A percentile compares a stretch with the other conserved stretches of the same genome.
Evolutionary conservation across 2,113 vertebrate genomes (phyloP).

Genomic region (Protomyctophum bolini): DNA sequence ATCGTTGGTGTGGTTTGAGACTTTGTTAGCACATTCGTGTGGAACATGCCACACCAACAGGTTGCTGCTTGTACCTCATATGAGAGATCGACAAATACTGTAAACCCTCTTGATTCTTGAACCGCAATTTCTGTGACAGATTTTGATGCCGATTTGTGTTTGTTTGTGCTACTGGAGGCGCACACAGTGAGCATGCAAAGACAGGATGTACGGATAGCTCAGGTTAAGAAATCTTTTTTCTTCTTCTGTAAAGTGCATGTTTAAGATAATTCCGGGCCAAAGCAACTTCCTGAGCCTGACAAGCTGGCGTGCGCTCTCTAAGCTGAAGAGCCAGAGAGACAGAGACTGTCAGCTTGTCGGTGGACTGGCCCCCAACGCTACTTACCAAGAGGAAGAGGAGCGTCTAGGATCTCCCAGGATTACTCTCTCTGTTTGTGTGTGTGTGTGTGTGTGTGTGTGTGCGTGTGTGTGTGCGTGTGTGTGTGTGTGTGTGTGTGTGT

Average conservation of each 20-base stretch:
- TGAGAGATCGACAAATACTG: neutral
- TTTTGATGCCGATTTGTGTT: no score
- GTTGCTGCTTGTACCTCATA: neutral
- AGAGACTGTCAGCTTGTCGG: constrained; percentile 61
- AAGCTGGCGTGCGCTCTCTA: constrained; percentile 57
- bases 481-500: constrained; percentile 15
- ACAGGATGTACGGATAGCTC: neutral
- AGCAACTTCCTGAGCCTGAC: constrained; percentile 70
- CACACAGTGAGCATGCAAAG: no score
- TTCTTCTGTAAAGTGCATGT: constrained; percentile 54
- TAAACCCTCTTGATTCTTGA: no score
- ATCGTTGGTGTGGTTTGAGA: neutral
- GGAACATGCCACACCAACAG: neutral
- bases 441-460: constrained; percentile 11
- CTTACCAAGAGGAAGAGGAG: constrained; percentile 72
- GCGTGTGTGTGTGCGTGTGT: constrained; percentile 7
- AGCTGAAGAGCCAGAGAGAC: constrained; percentile 46
- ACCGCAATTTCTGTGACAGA: no score
- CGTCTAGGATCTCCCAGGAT: constrained; percentile 69
- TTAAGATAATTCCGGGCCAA: constrained; percentile 66
- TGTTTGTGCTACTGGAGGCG: no score
- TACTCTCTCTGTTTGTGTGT: constrained; percentile 17
- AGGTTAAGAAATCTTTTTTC: no score
- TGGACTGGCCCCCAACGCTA: constrained; percentile 49
- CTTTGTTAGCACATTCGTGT: neutral